phyloP scores from a whole-genome alignment of 2,797 vertebrate species.

The Ciconia nigra region DNA sequence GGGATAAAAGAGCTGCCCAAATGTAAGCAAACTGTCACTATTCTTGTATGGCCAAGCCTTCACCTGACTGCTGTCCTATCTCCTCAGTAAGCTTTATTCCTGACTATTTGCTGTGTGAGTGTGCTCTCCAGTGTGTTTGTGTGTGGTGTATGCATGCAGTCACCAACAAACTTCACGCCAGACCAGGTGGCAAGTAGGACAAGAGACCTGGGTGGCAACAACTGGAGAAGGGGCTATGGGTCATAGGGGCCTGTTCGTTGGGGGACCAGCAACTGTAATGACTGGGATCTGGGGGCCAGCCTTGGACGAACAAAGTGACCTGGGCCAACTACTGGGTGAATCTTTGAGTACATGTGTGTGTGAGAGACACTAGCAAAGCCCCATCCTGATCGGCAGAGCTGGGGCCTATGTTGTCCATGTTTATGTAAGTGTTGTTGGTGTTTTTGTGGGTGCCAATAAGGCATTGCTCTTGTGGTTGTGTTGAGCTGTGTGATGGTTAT shows the following conservation, averaged over 20 bases:
- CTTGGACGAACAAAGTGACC: neutral
- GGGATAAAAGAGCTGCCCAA: neutral
- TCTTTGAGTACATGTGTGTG: neutral
- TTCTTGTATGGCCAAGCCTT: neutral
- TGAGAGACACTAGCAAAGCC: neutral
- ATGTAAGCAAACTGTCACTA: neutral
- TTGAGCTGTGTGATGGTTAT: neutral
- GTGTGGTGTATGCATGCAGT: neutral
- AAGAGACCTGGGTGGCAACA: neutral
- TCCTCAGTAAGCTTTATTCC: neutral
- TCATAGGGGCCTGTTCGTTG: neutral
- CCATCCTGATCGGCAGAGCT: neutral
- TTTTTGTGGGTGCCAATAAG: neutral
- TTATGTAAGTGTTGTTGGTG: neutral
- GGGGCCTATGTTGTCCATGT: accelerated
- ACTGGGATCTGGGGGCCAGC: neutral
- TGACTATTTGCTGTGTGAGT: neutral
- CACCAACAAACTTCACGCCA: neutral
- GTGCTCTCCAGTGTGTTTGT: neutral
- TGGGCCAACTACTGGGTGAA: accelerated
- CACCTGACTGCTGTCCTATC: neutral
- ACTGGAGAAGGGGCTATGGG: neutral
- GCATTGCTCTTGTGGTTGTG: neutral
- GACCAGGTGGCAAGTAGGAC: neutral
- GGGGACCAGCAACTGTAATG: neutral